Base-by-base conservation (phyloP, 2,888 invertebrate species). In the Dasypolia templi region DNA sequence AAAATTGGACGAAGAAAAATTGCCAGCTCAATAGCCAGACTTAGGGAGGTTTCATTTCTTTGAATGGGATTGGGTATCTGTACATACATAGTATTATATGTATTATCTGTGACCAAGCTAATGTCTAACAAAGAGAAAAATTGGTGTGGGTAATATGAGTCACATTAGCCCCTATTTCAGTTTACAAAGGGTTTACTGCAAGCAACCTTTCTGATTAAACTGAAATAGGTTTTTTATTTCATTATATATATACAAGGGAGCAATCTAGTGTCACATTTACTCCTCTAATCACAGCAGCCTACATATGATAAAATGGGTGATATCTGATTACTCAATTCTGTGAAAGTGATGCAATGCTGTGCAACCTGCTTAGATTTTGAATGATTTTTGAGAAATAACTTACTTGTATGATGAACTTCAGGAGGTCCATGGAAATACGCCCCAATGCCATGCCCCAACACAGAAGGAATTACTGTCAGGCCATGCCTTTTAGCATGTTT, bases 371-470 rank as follows among this genome's bases (percentile, higher is more conserved):
- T 59, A 7, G 12, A 19, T 51, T 12, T 26, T 12, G 14, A 42
- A 39, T 29, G 3, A 64, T 64, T n/a, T 26, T 19, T 63, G 5
- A 35, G 26, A n/a, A 58, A 35, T 59, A 77, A 92, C 96, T 95
- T 96, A 98, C 98, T 96, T 87, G 97, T 97, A 92, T 99, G 99
- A 87, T 97, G 97, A 87, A 99, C 98, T 90, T 99, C 98, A 3
- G 99, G 99, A 2, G 98, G 98, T 0, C 98, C 99, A 95, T 99
- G 99, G 92, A 99, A 99, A 92, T 98, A 98, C 79, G 96, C 95
- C 0, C 99, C 99, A 85, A 99, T 99, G 0, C 99, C 99, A 94
- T 99, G 99, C 0, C 99, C 99, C 78, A 98, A 97, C 91, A 99
- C 98, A 7, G 97, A 97, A 7, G 98, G 98, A 66, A 99, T 95